A percentile compares a stretch with the other conserved stretches of the same genome.
Evolutionary conservation across 2,113 vertebrate genomes (phyloP).

Genomic region (Globicephala melas): DNA sequence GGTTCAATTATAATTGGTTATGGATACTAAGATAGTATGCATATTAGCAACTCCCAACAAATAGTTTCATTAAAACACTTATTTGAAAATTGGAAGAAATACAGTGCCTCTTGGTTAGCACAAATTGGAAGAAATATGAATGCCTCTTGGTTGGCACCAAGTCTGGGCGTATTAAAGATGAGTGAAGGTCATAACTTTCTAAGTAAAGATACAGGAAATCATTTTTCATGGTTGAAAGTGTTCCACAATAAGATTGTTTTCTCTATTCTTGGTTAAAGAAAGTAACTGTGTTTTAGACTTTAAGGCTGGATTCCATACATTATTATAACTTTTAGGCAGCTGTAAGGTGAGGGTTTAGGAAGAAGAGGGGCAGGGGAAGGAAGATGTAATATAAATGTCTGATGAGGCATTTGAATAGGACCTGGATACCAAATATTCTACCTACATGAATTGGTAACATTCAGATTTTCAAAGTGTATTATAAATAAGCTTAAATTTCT

Average conservation of each 20-base stretch:
- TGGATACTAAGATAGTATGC: background rate
- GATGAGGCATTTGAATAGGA: background rate
- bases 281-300: background rate
- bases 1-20: background rate
- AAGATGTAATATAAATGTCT: background rate
- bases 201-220: background rate
- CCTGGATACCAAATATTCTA: background rate
- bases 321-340: background rate
- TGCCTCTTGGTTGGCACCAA: background rate
- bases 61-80: constrained; percentile 28
- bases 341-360: background rate
- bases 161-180: constrained; percentile 11
- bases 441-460: background rate
- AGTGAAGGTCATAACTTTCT: background rate
- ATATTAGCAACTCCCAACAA: background rate
- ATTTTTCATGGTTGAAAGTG: constrained; percentile 13
- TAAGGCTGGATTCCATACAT: background rate
- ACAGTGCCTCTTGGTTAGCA: background rate
- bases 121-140: background rate
- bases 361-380: background rate
- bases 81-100: constrained; percentile 22
- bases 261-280: background rate
- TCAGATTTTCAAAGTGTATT: constrained; percentile 3
- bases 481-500: background rate
- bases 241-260: background rate